Base-by-base conservation (phyloP, 1,140 invertebrate genomes). In the Pseudomyrmex sp. region DNA sequence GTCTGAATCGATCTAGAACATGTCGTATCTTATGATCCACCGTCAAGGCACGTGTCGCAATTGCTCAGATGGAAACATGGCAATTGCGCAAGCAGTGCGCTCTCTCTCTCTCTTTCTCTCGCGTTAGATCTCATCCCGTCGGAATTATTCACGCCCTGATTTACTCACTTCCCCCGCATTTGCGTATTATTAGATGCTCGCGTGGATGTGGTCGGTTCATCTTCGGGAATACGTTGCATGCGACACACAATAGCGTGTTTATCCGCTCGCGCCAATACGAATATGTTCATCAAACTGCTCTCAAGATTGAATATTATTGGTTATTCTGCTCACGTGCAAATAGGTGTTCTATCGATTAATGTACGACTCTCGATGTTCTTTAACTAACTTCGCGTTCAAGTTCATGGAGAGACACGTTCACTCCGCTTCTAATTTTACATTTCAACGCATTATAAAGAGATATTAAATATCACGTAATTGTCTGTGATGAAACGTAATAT, bases 171-270 rank as follows among this genome's bases (percentile, higher is more conserved):
- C 44, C 26, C 65, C 35, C 44, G 76, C 50, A 54, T 52, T 9
- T 66, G 61, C 59, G 35, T n/a, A 46, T 69, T 23, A 79, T 35
- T 58, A 15, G 65, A 58, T 18, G 15, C 18, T 79, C 3, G 76
- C 7, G 76, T 79, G 44, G 76, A 79, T 48, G 76, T 26, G 12
- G 10, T 70, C 26, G 76, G 65, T 70, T 58, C 54, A 35, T 79
- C 20, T 48, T 79, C 12, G 59, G 52, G 10, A 59, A 48, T 35
- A 79, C 65, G 7, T 70, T 70, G 76, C 76, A 79, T 79, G 69
- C 1, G 52, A 58, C 2, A 54, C 48, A 50, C 48, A 50, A 79
- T 26, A 59, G 3, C 15, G 65, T 12, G 4, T 79, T 79, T 59
- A 70, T 79, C 52, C 18, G 18, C 44, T 79, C 58, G 54, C 10